phyloP scores from a whole-genome alignment of 2,113 vertebrate genomes.

The Datnioides undecimradiatus region DNA sequence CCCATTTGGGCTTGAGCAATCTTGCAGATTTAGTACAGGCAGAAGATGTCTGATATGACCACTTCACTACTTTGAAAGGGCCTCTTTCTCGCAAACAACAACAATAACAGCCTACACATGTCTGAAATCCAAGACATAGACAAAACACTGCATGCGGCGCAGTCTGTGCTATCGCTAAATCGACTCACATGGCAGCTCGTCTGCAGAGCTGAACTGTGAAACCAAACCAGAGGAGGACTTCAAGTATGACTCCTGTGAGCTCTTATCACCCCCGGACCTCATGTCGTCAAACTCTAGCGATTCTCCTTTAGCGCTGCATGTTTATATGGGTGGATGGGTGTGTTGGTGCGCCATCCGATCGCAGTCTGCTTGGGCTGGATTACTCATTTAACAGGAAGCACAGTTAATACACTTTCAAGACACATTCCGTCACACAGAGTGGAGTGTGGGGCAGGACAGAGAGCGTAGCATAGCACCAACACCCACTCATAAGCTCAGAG shows the following conservation, averaged over 20 bases:
- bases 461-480: slow-evolving; percentile 21
- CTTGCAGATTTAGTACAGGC: background rate
- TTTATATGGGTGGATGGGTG: slow-evolving; percentile 7
- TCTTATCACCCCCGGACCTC: background rate
- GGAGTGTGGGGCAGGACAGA: slow-evolving; percentile 19
- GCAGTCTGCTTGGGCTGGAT: slow-evolving; percentile 16
- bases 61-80: slow-evolving; percentile 7
- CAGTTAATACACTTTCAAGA: slow-evolving; percentile 49
- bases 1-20: background rate
- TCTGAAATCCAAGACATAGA: slow-evolving; percentile 31
- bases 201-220: slow-evolving; percentile 21
- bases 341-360: slow-evolving; percentile 36
- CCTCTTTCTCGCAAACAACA: slow-evolving; percentile 12
- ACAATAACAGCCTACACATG: slow-evolving; percentile 16
- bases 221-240: slow-evolving; percentile 1
- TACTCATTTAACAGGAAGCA: slow-evolving; percentile 49
- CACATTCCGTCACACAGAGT: slow-evolving; percentile 44
- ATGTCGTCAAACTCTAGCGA: background rate
- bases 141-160: slow-evolving; percentile 45
- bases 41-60: slow-evolving; percentile 31
- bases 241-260: background rate
- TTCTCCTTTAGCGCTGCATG: slow-evolving; percentile 6
- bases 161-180: slow-evolving; percentile 55
- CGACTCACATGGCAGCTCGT: slow-evolving; percentile 22
- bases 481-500: slow-evolving; percentile 42